Evolutionary conservation across 2,888 invertebrate genomes (phyloP).

Genomic region (Sesia apiformis): DNA sequence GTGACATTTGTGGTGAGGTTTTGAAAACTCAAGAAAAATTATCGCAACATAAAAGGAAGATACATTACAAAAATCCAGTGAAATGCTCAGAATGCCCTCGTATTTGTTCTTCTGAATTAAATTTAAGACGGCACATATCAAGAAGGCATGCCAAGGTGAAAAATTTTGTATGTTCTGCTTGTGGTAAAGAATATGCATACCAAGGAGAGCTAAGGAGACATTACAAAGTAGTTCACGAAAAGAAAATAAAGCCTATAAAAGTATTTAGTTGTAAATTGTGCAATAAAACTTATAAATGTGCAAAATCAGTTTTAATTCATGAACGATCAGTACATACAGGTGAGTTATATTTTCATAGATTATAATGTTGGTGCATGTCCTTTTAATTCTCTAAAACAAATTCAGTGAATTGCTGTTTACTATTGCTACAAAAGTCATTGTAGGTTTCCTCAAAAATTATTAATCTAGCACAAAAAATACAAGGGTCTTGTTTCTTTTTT

Average conservation of each 20-base stretch:
- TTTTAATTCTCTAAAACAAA: too few relatives aligned
- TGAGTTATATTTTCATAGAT: slow-evolving; percentile 17
- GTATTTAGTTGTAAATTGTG: slow-evolving; percentile 47
- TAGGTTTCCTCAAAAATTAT: too few relatives aligned
- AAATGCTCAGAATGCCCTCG: slow-evolving; percentile 49
- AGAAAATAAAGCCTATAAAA: slow-evolving; percentile 31
- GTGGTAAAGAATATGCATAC: slow-evolving; percentile 47
- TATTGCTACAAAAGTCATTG: too few relatives aligned
- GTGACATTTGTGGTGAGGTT: slow-evolving; percentile 52
- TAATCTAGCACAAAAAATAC: too few relatives aligned
- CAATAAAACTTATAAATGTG: slow-evolving; percentile 49
- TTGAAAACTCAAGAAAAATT: slow-evolving; percentile 38
- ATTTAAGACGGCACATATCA: slow-evolving; percentile 46
- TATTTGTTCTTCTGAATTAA: slow-evolving; percentile 33
- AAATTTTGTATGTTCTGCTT: slow-evolving; percentile 47
- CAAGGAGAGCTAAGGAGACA: slow-evolving; percentile 45
- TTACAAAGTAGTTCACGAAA: slow-evolving; percentile 44
- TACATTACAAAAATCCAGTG: slow-evolving; percentile 33
- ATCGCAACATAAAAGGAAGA: slow-evolving; percentile 33
- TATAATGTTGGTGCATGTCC: too few relatives aligned
- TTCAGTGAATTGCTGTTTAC: too few relatives aligned
- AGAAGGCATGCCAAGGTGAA: slow-evolving; percentile 38
- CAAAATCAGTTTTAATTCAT: slow-evolving; percentile 56
- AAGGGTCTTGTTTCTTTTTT: too few relatives aligned
- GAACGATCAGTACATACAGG: slow-evolving; percentile 68